phyloP scores from a whole-genome alignment of 2,113 vertebrate genomes.

The Opisthocomus hoazin region DNA sequence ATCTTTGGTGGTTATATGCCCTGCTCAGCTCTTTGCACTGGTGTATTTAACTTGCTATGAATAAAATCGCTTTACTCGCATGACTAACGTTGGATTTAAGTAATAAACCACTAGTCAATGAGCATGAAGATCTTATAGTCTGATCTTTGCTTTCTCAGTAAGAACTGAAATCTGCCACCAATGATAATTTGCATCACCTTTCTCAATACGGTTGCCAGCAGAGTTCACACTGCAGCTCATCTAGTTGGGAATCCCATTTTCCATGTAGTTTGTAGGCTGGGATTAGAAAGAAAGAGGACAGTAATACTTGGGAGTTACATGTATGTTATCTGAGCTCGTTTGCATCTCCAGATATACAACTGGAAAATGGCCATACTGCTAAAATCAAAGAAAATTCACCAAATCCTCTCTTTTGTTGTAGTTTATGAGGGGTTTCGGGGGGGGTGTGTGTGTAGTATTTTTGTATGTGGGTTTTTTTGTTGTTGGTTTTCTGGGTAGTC shows the following conservation, averaged over 20 bases:
- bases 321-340: neutral
- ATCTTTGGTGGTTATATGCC: neutral
- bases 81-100: neutral
- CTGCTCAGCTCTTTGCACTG: neutral
- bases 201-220: fast-evolving
- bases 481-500: neutral
- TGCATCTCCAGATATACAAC: neutral
- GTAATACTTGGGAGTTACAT: fast-evolving
- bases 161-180: neutral
- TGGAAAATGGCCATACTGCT: neutral
- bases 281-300: neutral
- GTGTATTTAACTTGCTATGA: neutral
- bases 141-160: neutral
- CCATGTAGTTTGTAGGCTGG: neutral
- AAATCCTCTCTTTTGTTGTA: neutral
- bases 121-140: neutral
- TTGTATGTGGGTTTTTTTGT: fast-evolving
- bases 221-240: neutral
- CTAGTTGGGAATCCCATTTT: neutral
- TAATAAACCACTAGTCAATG: neutral
- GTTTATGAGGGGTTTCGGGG: neutral
- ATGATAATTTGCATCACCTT: fast-evolving
- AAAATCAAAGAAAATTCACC: neutral
- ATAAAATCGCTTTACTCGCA: neutral
- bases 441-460: neutral